Base-by-base conservation (phyloP, 2,113 vertebrate genomes). In the Petroica traversi region DNA sequence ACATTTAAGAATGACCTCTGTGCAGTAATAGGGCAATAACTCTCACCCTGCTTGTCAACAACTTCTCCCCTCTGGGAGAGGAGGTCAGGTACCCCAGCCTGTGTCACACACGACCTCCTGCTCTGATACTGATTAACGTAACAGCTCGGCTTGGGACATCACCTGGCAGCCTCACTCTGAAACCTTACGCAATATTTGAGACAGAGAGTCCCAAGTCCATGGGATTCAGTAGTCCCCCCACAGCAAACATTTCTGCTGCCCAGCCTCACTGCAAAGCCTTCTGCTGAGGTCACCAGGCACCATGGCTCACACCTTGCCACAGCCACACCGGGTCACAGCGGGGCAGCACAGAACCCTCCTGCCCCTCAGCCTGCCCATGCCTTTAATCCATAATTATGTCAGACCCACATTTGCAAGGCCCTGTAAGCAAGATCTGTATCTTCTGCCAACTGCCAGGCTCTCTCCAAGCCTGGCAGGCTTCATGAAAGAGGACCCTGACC, bases 171-270 rank as follows among this genome's bases (percentile, higher is more conserved):
- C 68, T 63, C 40, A 31, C 68, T 84, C 74, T 23, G 40, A 89
- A 88, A 66, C 48, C 15, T 84, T 33, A 46, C 51, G 81, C 71
- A 13, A 26, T 66, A 52, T 79, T 81, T 59, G 51, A 88, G 82
- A 83, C 72, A 93, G 91, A 95, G 81, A 93, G 90, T 91, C 75
- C 88, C 43, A 95, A 96, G 95, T 95, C 93, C 92, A 58, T 1
- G 33, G 38, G 57, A 73, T 31, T 45, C 63, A 55, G 62, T 29
- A 48, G 38, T 34, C 38, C 69, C 69, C 55, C 58, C 55, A 94
- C 68, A 68, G n/a, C 54, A 93, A 94, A 95, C 43, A 81, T n/a
- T 93, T 29, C 82, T 90, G 63, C 89, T 63, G 81, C 43, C 63
- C 67, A 68, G 3, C 45, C 61, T 91, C 8, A 2, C 16, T 41